Percentiles rank a stretch among this genome's conserved stretches.
phyloP scores from a whole-genome alignment of 2,888 invertebrate genomes.

The Heliothis peltigera region DNA sequence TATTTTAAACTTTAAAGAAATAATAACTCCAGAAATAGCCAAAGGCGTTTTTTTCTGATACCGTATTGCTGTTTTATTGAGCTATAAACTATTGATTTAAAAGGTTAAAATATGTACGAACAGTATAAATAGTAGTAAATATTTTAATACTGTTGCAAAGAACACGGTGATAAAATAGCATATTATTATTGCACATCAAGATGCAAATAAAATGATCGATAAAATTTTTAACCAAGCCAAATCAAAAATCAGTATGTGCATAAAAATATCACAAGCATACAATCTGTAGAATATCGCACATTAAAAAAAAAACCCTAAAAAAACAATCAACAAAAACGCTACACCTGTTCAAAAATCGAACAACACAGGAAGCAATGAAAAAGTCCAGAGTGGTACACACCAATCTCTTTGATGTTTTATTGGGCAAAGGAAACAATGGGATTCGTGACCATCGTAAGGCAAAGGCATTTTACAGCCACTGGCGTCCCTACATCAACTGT shows the following conservation, averaged over 20 bases:
- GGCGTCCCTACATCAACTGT: slow-evolving; percentile 52
- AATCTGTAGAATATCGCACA: slow-evolving; percentile 1
- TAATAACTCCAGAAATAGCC: slow-evolving; percentile 13
- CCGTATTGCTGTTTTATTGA: slow-evolving; percentile 33
- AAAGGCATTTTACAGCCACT: slow-evolving; percentile 63
- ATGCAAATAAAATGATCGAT: background rate
- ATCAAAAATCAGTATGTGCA: background rate
- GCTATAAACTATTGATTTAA: slow-evolving; percentile 15
- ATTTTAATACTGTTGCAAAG: slow-evolving; percentile 8
- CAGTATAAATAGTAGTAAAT: slow-evolving; percentile 3
- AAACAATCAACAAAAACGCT: slow-evolving; percentile 37
- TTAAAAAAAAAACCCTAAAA: slow-evolving; percentile 31
- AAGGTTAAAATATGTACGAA: slow-evolving; percentile 8
- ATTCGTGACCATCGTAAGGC: slow-evolving; percentile 68
- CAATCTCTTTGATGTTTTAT: slow-evolving; percentile 75
- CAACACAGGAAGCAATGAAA: slow-evolving; percentile 60
- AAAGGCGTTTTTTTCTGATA: slow-evolving; percentile 12
- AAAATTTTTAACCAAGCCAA: background rate
- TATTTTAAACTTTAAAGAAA: slow-evolving; percentile 8
- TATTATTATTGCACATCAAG: background rate
- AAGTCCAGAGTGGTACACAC: slow-evolving; percentile 56
- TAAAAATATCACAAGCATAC: background rate
- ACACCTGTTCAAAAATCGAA: slow-evolving; percentile 52
- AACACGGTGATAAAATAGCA: slow-evolving; percentile 7
- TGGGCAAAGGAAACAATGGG: slow-evolving; percentile 73